Evolutionary conservation across 1,140 invertebrate genomes (phyloP).

Genomic region (Drosophila chauvacae): DNA sequence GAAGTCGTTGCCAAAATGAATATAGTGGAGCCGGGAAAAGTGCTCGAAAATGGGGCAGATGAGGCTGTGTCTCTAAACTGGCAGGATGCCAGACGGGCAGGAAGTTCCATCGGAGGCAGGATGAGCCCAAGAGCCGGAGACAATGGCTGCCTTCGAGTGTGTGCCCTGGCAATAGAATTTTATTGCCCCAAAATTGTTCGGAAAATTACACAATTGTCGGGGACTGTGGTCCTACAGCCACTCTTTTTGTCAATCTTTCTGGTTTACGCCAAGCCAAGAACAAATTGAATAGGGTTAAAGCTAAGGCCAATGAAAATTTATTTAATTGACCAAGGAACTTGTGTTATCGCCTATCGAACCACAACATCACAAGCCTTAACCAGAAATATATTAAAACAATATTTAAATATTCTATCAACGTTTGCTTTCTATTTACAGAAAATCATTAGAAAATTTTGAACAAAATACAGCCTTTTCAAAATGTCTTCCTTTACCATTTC

Average conservation of each 20-base stretch:
- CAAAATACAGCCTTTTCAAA: background rate
- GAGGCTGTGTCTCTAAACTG: slow-evolving; percentile 55
- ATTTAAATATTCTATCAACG: background rate
- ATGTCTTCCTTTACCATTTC: background rate
- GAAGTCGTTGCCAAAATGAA: slow-evolving; percentile 54
- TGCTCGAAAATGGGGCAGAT: slow-evolving; percentile 40
- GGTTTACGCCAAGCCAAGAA: slow-evolving; percentile 1
- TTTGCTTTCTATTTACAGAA: background rate
- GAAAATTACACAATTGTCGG: slow-evolving; percentile 64
- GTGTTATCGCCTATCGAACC: background rate
- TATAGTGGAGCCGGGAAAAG: slow-evolving; percentile 12
- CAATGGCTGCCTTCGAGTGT: slow-evolving; percentile 45
- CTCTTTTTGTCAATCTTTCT: slow-evolving; percentile 23
- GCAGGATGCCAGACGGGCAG: slow-evolving; percentile 58
- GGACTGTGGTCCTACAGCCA: slow-evolving; percentile 2
- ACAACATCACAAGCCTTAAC: background rate
- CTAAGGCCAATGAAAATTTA: slow-evolving; percentile 1
- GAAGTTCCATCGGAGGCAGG: slow-evolving; percentile 23
- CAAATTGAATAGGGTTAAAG: slow-evolving; percentile 11
- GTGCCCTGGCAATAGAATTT: slow-evolving; percentile 61
- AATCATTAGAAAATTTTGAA: background rate
- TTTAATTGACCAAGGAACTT: slow-evolving; percentile 35
- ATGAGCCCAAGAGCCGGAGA: slow-evolving; percentile 31
- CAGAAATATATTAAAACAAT: background rate
- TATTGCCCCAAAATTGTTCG: slow-evolving; percentile 66